Percentiles rank a stretch among this genome's conserved stretches.
phyloP scores from a whole-genome alignment of 1,140 invertebrate species.

The Ceratoteleas bidentatus region DNA sequence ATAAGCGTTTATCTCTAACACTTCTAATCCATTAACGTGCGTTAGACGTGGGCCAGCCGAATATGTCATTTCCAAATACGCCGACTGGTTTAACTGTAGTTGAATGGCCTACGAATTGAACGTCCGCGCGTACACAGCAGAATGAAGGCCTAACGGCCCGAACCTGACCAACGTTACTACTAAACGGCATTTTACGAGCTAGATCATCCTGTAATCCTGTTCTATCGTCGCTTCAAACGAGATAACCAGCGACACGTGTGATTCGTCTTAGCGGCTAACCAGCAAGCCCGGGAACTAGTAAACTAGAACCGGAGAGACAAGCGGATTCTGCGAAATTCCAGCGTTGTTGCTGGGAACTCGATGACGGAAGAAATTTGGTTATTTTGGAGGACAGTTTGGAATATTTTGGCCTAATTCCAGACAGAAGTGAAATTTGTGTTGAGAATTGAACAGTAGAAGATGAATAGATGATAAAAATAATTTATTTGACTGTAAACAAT shows the following conservation, averaged over 20 bases:
- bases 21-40: conserved; percentile 34
- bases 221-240: conserved; percentile 39
- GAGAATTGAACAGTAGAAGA: too few relatives aligned
- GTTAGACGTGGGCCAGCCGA: conserved; percentile 13
- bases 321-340: too few relatives aligned
- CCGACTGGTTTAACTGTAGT: conserved; percentile 26
- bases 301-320: conserved; percentile 30
- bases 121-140: conserved; percentile 25
- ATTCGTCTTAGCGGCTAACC: conserved; percentile 25
- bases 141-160: conserved; percentile 54
- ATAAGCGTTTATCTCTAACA: conserved; percentile 32
- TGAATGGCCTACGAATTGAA: conserved; percentile 42
- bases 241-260: conserved; percentile 33
- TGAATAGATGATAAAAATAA: too few relatives aligned
- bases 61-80: conserved; percentile 36
- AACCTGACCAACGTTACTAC: conserved; percentile 59
- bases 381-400: too few relatives aligned
- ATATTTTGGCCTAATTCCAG: too few relatives aligned
- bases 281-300: conserved; percentile 11
- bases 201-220: conserved; percentile 48
- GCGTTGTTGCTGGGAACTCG: too few relatives aligned
- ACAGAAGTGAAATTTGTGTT: too few relatives aligned
- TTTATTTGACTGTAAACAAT: too few relatives aligned
- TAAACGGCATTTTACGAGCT: conserved; percentile 55
- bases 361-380: too few relatives aligned